Base-by-base conservation (phyloP, 2,113 vertebrate species). In the Scatophagus argus region DNA sequence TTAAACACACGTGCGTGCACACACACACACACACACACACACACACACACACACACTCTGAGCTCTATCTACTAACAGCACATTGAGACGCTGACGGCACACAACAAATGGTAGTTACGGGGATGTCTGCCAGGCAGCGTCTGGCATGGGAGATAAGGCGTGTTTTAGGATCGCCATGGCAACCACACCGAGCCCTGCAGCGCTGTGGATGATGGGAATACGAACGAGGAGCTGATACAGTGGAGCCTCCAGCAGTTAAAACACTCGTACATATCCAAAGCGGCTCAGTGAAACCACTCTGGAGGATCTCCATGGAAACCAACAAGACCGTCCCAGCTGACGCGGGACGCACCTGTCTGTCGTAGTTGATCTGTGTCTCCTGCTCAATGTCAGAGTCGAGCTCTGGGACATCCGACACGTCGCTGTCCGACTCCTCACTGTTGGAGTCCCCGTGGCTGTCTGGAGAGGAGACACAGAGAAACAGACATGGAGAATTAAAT, bases 361-460 rank as follows among this genome's bases (percentile, higher is more conserved):
- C 96, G 3, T 99, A 99, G 94, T 95, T 96, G 89, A 98, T 98
- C 90, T 99, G 98, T 19, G 96, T 95, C 88, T 99, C 97, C 85
- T 98, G 98, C 78, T 99, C 97, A 6, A 99, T 98, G 92, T 99
- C 97, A 0, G 98, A 99, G 91, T 99, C 97, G 89, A 99, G 74
- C 79, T 99, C 97, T 0, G 97, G 97, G 81, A 99, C 96, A 4
- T 99, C 97, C 0, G 98, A 99, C 64, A 97, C 90, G 77, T 99
- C 98, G 0, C 97, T 98, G 91, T 99, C 97, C 0, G 97, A 98
- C 89, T 98, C 97, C 79, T 97, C 97, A 9, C 97, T 98, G 90
- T 96, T 96, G 7, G 97, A 99, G 91, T 99, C 96, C 0, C 95
- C 87, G 1, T 95, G 95, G 16, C 95, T 93, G 58, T 98, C 97